phyloP scores from a whole-genome alignment of 2,113 vertebrate species.

The Motacilla alba region DNA sequence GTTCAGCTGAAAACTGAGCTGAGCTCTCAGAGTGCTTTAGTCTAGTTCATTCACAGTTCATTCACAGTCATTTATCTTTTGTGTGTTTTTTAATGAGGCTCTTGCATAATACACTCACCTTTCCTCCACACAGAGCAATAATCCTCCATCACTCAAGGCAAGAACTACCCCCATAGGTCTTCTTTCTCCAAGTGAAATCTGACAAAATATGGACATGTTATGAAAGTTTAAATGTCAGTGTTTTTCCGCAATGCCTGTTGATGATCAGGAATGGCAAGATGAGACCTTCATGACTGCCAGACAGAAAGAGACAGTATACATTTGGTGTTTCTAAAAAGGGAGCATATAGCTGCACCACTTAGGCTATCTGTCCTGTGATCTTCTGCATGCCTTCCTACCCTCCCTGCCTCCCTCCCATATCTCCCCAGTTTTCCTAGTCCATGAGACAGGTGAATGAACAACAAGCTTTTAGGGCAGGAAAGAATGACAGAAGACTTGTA shows the following conservation, averaged over 20 bases:
- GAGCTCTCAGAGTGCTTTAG: background rate
- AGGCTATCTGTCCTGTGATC: background rate
- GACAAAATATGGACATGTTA: background rate
- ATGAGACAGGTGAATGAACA: background rate
- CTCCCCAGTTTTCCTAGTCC: background rate
- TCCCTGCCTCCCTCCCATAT: background rate
- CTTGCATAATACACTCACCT: background rate
- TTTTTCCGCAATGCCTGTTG: background rate
- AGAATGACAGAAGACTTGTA: background rate
- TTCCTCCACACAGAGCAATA: background rate
- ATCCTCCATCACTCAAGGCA: background rate
- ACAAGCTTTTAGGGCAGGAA: rapidly evolving
- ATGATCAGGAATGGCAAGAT: background rate
- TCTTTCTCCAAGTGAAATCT: background rate
- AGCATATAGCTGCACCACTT: background rate
- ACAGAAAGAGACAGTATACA: background rate
- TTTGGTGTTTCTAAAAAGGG: background rate
- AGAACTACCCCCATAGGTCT: background rate
- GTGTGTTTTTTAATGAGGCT: background rate
- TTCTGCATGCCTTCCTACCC: background rate
- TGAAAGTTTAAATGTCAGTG: background rate
- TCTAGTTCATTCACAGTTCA: background rate
- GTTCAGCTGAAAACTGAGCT: background rate
- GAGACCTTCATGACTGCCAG: background rate
- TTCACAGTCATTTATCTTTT: background rate